These are phyloP conservation scores for Moxostoma hubbsi DNA, from an alignment of 2,797 vertebrate genomes.

Conservation along the genomic window DNA sequence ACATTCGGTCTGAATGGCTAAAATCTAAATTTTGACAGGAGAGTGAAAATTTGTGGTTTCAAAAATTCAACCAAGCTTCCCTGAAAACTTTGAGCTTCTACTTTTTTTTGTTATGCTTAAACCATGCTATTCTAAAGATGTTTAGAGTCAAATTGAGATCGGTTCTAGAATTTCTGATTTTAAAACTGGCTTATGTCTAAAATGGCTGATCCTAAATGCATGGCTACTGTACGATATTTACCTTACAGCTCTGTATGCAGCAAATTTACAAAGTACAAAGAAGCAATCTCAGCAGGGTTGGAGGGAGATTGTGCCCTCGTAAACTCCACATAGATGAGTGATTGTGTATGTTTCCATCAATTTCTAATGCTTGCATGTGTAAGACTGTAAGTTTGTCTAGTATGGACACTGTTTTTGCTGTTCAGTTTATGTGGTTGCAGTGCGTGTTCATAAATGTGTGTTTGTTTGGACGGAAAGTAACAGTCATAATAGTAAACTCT, in stretches of 20 bases:
- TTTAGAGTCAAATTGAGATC: constrained; percentile 41
- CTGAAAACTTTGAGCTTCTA: neutral
- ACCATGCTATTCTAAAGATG: constrained; percentile 31
- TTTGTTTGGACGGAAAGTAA: constrained; percentile 46
- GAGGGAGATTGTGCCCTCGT: constrained; percentile 54
- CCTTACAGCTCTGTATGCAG: constrained; percentile 38
- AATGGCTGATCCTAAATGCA: constrained; percentile 7
- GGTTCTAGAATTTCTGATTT: constrained; percentile 35
- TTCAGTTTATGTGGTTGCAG: neutral
- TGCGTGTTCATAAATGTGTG: constrained; percentile 15
- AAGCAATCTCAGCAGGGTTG: constrained; percentile 56
- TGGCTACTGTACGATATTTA: constrained; percentile 35
- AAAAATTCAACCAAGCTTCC: constrained; percentile 26
- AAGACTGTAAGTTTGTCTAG: neutral
- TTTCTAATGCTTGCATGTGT: constrained; percentile 27
- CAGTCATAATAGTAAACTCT: constrained; percentile 61
- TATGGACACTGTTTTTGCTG: constrained; percentile 7
- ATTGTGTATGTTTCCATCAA: constrained; percentile 22
- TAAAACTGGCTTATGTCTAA: constrained; percentile 49
- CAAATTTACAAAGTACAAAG: constrained; percentile 40
- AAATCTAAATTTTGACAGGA: constrained; percentile 51
- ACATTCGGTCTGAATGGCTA: neutral
- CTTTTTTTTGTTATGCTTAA: constrained; percentile 22
- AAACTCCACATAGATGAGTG: constrained; percentile 53
- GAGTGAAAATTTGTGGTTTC: constrained; percentile 46